Evolutionary conservation across 2,888 invertebrate genomes (phyloP).

Genomic region (Lochmaea crataegi): DNA sequence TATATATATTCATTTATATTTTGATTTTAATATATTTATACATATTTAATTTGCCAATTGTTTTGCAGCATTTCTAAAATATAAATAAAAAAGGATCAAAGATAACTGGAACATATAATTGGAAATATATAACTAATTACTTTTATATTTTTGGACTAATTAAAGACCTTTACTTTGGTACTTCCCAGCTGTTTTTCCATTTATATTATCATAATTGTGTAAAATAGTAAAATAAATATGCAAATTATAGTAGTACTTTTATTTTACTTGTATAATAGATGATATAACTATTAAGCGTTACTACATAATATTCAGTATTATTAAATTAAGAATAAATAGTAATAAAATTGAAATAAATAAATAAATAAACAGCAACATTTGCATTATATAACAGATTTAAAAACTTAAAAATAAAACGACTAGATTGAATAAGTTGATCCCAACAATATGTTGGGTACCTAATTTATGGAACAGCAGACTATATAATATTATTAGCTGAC

Average conservation of each 20-base stretch:
- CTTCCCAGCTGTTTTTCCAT: neutral
- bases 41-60: no score
- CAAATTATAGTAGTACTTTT: conserved; percentile 16
- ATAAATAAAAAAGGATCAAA: no score
- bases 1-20: no score
- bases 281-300: conserved; percentile 23
- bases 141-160: no score
- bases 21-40: no score
- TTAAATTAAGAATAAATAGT: conserved; percentile 7
- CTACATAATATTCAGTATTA: conserved; percentile 49
- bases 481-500: conserved; percentile 6
- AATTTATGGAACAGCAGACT: conserved; percentile 20
- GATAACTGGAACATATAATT: no score
- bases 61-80: no score
- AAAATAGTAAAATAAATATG: no score
- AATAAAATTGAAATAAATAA: conserved; percentile 47
- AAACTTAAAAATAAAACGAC: conserved; percentile 21
- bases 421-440: conserved; percentile 46
- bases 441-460: conserved; percentile 55
- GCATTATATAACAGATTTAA: conserved; percentile 26
- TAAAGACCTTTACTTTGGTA: no score
- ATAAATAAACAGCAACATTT: conserved; percentile 30
- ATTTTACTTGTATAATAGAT: conserved; percentile 31
- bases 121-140: no score
- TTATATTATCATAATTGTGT: neutral